Base-by-base conservation (phyloP, 2,113 vertebrate species). In the Polyodon spathula region DNA sequence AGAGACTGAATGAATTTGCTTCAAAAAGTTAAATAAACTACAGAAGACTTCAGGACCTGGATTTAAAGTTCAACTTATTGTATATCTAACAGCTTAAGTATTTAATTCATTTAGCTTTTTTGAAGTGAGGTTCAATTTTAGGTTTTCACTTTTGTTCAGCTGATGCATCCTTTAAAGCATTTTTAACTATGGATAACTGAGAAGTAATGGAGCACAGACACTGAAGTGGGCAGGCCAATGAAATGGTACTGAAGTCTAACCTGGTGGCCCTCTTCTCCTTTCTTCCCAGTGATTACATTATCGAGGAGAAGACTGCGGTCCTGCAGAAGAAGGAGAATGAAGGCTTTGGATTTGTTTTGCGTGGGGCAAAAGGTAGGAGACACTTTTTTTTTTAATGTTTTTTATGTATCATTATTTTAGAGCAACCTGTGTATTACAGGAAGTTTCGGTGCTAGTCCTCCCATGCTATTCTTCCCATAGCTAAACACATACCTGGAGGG, bases 291-390 rank as follows among this genome's bases (percentile, higher is more conserved):
- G 92, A 95, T 80, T 95, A 93, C 83, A 88, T 92, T 82, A 90
- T 93, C 62, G 90, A 94, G 82, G 92, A 95, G 85, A 94, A 93
- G 76, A 87, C 90, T 71, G 92, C 92, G 54, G 82, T 90, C 74
- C 85, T 95, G 78, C 91, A 93, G 81, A 95, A 94, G 81, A 89
- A 90, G 75, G 92, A 94, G 80, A 91, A 89, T 64, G 92, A 95
- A 67, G 92, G 92, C 27, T 97, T 97, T 70, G 95, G 95, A 54
- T 98, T 98, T 66, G 94, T 97, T 66, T 78, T 98, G 70, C 91
- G 95, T 7, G 95, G 95, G 80, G 95, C 94, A 63, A 98, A 98
- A 96, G 95, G 95, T 98, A 82, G 85, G 66, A 63, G 1, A 6
- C 55, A 6, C 3, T 37, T 9, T 6, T 10, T 4, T 17, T 37